Base-by-base conservation (phyloP, 2,888 invertebrate species). In the Cephus pulcher region DNA sequence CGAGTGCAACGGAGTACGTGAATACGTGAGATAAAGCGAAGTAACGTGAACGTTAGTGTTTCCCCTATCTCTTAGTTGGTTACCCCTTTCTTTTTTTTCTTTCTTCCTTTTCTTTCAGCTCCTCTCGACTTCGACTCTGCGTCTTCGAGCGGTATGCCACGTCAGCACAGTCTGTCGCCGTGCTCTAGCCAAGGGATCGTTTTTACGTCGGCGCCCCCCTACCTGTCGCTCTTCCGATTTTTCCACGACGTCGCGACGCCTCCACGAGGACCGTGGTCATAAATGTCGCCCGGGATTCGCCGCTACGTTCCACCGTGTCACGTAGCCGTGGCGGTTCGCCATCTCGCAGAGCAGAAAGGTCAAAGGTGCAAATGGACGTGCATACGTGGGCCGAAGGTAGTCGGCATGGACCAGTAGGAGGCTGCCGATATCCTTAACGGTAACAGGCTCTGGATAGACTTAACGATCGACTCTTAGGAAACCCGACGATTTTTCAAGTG, bases 161-260 rank as follows among this genome's bases (percentile, higher is more conserved):
- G 84, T 84, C 86, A 84, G 81, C 80, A 80, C 83, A 83, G 84
- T 86, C 85, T 86, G 85, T 87, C 86, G 85, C 84, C 80, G 82
- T 34, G 71, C 71, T 23, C 9, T 9, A 83, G 84, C 85, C 86
- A 84, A 83, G 80, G 79, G 81, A 83, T 82, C 82, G 82, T 86
- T 84, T 85, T 85, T 84, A 71, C 12, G 76, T 75, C 75, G 75
- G 35, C 37, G 32, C 68, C 33, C 76, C 30, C 75, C 73, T 33
- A 40, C 32, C 69, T 40, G 75, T 34, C 70, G 74, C 73, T 77
- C 34, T 75, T 75, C 34, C 70, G 11, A 9, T 34, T 35, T 33
- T 12, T 69, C 69, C 77, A 69, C 56, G 32, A 11, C 33, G 71
- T 71, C 33, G 71, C 56, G 56, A 56, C 56, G 56, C 56, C 6